Percentiles rank a stretch among this genome's conserved stretches.
These are phyloP conservation scores for Peribatodes rhomboidaria DNA, from an alignment of 2,888 invertebrate genomes.

Conservation along the genomic window DNA sequence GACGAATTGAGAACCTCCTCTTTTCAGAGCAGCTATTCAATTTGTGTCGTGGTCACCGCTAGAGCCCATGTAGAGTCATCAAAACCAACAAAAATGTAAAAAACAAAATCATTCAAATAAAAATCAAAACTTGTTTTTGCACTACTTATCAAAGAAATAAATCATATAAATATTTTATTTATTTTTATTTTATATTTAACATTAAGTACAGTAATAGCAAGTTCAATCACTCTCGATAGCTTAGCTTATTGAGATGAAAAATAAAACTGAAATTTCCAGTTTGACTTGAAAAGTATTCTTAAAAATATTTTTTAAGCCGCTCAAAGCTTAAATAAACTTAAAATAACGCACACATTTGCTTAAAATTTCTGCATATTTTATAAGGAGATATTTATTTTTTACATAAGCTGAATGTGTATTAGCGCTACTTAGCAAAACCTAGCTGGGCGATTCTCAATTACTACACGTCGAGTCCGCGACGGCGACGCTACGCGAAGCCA, in stretches of 20 bases:
- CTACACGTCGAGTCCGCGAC: no score
- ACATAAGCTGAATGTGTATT: neutral
- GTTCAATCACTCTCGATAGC: slow-evolving; percentile 1
- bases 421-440: slow-evolving; percentile 10
- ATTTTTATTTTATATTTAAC: no score
- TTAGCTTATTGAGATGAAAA: slow-evolving; percentile 1
- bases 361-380: slow-evolving; percentile 6
- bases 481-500: no score
- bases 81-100: no score
- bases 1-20: no score
- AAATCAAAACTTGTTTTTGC: no score
- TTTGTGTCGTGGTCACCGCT: no score
- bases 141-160: no score
- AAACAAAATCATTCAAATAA: no score
- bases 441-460: no score
- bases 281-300: slow-evolving; percentile 6
- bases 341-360: neutral
- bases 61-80: no score
- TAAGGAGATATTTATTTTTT: neutral
- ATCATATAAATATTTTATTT: neutral
- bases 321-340: slow-evolving; percentile 2
- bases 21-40: no score
- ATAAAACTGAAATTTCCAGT: slow-evolving; percentile 5
- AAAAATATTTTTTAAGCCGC: slow-evolving; percentile 8
- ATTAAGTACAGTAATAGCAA: neutral